A percentile compares a stretch with the other conserved stretches of the same genome.
These are phyloP conservation scores for Dryobotodes eremita DNA, from an alignment of 2,888 invertebrate genomes.

Conservation along the genomic window DNA sequence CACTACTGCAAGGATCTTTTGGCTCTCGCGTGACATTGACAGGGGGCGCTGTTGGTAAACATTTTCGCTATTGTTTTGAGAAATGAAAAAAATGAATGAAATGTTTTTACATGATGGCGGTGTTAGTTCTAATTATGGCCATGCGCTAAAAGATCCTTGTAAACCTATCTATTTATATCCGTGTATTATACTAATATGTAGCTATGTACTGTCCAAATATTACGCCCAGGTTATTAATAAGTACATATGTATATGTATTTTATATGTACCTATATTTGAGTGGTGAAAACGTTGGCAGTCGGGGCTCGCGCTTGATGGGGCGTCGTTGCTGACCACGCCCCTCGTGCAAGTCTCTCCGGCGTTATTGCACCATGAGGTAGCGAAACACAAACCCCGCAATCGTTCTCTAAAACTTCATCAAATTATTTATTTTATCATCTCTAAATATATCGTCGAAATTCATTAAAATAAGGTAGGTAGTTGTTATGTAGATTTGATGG, in stretches of 20 bases:
- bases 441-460: slow-evolving; percentile 11
- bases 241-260: slow-evolving; percentile 32
- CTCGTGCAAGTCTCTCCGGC: slow-evolving; percentile 83
- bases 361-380: slow-evolving; percentile 83
- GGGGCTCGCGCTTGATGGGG: slow-evolving; percentile 82
- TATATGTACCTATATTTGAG: slow-evolving; percentile 48
- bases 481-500: slow-evolving; percentile 18
- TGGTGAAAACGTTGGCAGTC: slow-evolving; percentile 74
- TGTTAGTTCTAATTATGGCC: not conserved
- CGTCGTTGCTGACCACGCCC: slow-evolving; percentile 81
- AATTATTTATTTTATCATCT: slow-evolving; percentile 28
- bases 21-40: not conserved
- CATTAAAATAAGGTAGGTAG: slow-evolving; percentile 13
- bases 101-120: too few relatives aligned
- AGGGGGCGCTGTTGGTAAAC: not conserved
- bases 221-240: slow-evolving; percentile 8
- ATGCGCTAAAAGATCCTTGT: not conserved
- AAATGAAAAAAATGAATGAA: too few relatives aligned
- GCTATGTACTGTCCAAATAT: not conserved
- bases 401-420: slow-evolving; percentile 7
- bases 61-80: not conserved
- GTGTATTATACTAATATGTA: slow-evolving; percentile 15
- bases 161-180: not conserved
- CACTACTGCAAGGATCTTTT: not conserved
- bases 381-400: slow-evolving; percentile 48